A percentile compares a stretch with the other conserved stretches of the same genome.
Conservation (phyloP, 2,797 vertebrate genomes). For the Amblyraja radiata region DNA sequence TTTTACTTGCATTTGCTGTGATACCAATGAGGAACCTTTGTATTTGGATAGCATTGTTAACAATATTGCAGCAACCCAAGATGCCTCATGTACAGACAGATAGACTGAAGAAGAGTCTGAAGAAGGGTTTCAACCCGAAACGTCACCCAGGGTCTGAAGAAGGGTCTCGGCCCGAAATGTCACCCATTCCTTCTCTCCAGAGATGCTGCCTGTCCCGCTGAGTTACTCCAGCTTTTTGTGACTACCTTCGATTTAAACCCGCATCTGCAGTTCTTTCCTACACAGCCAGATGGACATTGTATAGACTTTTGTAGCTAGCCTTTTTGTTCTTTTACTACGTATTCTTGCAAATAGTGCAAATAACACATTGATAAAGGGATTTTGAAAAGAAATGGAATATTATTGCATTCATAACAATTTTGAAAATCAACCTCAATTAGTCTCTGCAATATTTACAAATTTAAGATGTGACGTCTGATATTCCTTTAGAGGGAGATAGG, state of each 20-base stretch:
- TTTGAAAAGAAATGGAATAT: background rate
- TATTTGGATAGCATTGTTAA: background rate
- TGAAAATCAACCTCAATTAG: background rate
- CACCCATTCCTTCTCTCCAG: too few species aligned
- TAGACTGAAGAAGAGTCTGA: background rate
- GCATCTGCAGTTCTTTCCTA: too few species aligned
- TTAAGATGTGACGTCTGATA: background rate
- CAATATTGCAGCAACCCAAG: background rate
- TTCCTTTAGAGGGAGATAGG: too few species aligned
- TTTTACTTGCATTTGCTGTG: background rate
- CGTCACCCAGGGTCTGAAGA: too few species aligned
- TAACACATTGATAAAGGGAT: background rate
- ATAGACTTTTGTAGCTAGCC: background rate
- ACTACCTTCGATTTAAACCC: too few species aligned
- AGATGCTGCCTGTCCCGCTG: too few species aligned
- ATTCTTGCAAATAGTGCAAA: background rate
- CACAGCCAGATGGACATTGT: background rate
- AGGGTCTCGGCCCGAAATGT: too few species aligned
- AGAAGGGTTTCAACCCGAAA: too few species aligned
- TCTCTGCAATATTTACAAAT: background rate
- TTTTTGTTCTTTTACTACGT: background rate
- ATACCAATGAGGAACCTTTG: background rate
- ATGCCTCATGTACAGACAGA: background rate
- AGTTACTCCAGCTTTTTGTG: too few species aligned
- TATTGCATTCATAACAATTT: background rate